Evolutionary conservation across 2,113 vertebrate genomes (phyloP), one percentile per base, ranked within the genome.

Genomic region (Salvelinus fontinalis): DNA sequence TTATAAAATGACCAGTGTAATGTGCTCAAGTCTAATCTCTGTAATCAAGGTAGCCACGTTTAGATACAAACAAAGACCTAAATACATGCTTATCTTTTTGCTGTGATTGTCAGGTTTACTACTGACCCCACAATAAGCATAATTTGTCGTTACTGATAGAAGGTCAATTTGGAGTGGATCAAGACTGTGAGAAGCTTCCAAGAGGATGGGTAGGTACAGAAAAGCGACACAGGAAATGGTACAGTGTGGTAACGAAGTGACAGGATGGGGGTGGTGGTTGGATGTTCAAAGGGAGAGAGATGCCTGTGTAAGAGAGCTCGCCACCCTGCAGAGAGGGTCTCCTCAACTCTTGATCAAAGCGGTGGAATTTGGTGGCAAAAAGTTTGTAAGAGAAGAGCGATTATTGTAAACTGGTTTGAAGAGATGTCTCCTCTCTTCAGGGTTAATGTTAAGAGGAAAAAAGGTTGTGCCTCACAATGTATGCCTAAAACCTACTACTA

Each of bases 331-430:
- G 39, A 44, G 9, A 44, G 39, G 51, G 69, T 76, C 90, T 92
- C 89, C 91, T 90, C 80, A 80, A 82, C 84, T 86, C 76, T n/a
- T n/a, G 85, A 92, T 92, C 90, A 91, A 89, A 92, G 88, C 75
- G n/a, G 7, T 81, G 79, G 88, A 89, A 89, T 88, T 87, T 82
- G 75, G 82, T 77, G 79, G 48, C 70, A 79, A 82, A 83, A 86
- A 88, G 78, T 81, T 79, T 88, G 83, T 83, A 79, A 74, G 85
- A 74, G 73, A 82, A 80, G 83, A 85, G 79, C 74, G 83, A 67
- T 77, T 83, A 88, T 87, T 87, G 85, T 87, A 44, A 44, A 44
- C 8, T 91, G 87, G 86, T 86, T 90, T 85, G 89, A 84, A 89
- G 89, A 62, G 66, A 79, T 72, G 77, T 80, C 65, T 67, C 75